These are phyloP conservation scores for Eupithecia inturbata DNA, from an alignment of 2,888 invertebrate species.

Conservation along the genomic window DNA sequence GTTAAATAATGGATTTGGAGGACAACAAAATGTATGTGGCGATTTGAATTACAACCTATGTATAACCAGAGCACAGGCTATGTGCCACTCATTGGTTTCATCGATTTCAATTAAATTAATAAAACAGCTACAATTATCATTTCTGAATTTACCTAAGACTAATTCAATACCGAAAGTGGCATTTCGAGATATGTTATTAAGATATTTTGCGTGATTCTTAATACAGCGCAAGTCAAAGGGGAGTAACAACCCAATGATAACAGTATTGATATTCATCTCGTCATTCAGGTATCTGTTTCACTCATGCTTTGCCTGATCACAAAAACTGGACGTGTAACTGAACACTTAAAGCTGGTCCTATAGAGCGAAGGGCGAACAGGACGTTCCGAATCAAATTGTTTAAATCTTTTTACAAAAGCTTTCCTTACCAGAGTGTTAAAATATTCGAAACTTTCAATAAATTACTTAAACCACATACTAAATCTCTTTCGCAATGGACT, in stretches of 20 bases:
- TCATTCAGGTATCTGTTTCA: slow-evolving; percentile 76
- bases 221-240: slow-evolving; percentile 48
- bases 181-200: slow-evolving; percentile 65
- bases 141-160: slow-evolving; percentile 51
- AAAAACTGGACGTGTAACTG: slow-evolving; percentile 80
- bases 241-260: slow-evolving; percentile 20
- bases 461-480: slow-evolving; percentile 77
- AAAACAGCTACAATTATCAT: slow-evolving; percentile 47
- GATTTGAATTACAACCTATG: slow-evolving; percentile 36
- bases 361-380: slow-evolving; percentile 59
- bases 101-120: slow-evolving; percentile 32
- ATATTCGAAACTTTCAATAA: slow-evolving; percentile 60
- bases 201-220: slow-evolving; percentile 55
- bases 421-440: slow-evolving; percentile 61
- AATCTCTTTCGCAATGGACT: slow-evolving; percentile 83
- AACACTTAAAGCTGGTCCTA: slow-evolving; percentile 80
- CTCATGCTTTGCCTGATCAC: slow-evolving; percentile 80
- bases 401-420: slow-evolving; percentile 67
- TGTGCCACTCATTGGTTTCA: slow-evolving; percentile 32
- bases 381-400: slow-evolving; percentile 61
- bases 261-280: slow-evolving; percentile 47
- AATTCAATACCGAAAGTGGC: slow-evolving; percentile 59
- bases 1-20: slow-evolving; percentile 56
- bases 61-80: slow-evolving; percentile 30
- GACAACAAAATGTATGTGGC: slow-evolving; percentile 44